A percentile compares a stretch with the other conserved stretches of the same genome.
Evolutionary conservation across 2,113 vertebrate genomes (phyloP).

Genomic region (Etia nguti): DNA sequence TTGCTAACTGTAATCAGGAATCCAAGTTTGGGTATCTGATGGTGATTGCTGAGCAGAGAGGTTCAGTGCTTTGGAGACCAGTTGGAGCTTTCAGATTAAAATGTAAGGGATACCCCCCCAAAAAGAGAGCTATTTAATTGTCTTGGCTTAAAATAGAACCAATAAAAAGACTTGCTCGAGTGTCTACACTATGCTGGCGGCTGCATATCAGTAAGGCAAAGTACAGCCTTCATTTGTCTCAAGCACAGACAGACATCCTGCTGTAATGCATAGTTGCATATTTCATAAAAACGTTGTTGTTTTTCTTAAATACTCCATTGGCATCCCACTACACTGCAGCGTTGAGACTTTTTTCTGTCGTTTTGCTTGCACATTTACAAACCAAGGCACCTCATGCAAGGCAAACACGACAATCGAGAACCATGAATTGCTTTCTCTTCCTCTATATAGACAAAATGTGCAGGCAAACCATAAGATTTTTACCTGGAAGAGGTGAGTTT

Average conservation of each 20-base stretch:
- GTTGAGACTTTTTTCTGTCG: not conserved
- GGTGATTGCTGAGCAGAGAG: not conserved
- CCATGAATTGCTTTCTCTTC: not conserved
- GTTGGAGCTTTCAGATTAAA: not conserved
- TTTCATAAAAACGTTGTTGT: not conserved
- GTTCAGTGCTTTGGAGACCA: not conserved
- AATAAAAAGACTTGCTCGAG: not conserved
- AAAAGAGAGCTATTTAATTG: not conserved
- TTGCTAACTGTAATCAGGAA: constrained; percentile 31
- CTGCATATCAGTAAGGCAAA: not conserved
- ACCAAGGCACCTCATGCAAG: not conserved
- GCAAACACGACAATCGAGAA: not conserved
- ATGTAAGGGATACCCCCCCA: not conserved
- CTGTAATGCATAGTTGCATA: not conserved
- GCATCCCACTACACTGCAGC: not conserved
- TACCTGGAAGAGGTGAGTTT: not conserved
- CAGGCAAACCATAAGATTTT: not conserved
- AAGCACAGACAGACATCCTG: not conserved
- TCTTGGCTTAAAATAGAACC: not conserved
- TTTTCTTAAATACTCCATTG: not conserved
- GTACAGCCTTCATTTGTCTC: not conserved
- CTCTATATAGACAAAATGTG: not conserved
- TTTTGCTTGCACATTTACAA: not conserved
- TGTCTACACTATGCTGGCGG: not conserved
- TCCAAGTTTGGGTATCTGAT: constrained; percentile 24